Evolutionary conservation across 2,888 invertebrate species (phyloP), one percentile per base, ranked within the genome.

Genomic region (Mimumesa dahlbomi): DNA sequence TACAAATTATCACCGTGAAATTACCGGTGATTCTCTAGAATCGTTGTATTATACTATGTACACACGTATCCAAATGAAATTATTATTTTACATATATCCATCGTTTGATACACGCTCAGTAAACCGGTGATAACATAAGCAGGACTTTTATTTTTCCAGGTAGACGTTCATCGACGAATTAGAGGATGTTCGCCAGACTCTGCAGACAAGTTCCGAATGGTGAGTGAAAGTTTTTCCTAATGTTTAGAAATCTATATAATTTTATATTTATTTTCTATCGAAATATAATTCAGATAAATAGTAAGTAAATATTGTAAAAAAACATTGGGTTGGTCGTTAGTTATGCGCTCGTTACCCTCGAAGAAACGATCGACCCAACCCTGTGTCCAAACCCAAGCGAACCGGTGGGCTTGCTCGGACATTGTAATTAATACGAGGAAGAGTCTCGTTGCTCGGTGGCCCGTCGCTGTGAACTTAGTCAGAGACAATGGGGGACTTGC

Each of bases 121-220:
- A n/a, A n/a, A n/a, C n/a, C n/a, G n/a, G n/a, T n/a, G n/a, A n/a
- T 31, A 36, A 21, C 19, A 3, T 13, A 11, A 16, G 11, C 18
- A 13, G 13, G 3, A 40, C 36, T 45, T 25, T 9, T 57, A 14
- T 64, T 31, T 64, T 73, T 53, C 6, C 72, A 80, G 76, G 65
- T 43, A 54, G 57, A 73, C 59, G 73, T 18, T 62, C 31, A 18
- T n/a, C 40, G 58, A 66, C 36, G 50, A 74, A 67, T 54, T 68
- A 66, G 59, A 82, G 53, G 70, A 84, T 84, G 84, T 84, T 85
- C 67, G 81, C 82, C 70, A 78, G 83, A 50, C 73, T 85, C 40
- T 85, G 83, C 74, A 81, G 80, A 54, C 84, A 83, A 61, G 69
- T 74, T 80, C 77, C 82, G 7, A 72, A 75, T 42, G 82, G 84